Conservation (phyloP, 2,113 vertebrate species). For the Trichechus manatus region DNA sequence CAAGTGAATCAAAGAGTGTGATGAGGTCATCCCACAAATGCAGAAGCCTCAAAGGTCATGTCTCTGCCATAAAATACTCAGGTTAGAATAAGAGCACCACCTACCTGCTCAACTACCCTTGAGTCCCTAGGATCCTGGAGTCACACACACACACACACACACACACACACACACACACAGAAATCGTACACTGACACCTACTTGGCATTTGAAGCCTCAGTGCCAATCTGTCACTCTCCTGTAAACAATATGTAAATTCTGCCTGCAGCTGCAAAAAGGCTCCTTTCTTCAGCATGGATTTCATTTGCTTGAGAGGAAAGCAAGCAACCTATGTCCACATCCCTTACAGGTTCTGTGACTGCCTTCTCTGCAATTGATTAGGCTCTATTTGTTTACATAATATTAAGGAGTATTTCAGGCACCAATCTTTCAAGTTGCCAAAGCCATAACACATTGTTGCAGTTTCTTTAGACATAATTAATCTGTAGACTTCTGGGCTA, state of each 20-base stretch:
- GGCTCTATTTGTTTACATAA: conserved; percentile 76
- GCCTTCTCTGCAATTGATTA: conserved; percentile 56
- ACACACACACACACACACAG: not conserved
- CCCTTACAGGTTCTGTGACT: not conserved
- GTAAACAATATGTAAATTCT: conserved; percentile 11
- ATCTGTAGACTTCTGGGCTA: conserved; percentile 71
- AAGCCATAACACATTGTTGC: conserved; percentile 68
- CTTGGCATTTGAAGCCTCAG: conserved; percentile 17
- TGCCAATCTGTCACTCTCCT: not conserved
- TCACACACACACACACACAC: not conserved
- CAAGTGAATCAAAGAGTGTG: not conserved
- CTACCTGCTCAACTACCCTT: not conserved
- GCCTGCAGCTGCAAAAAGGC: not conserved
- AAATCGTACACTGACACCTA: not conserved
- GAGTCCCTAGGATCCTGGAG: not conserved
- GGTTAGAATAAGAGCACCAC: too few species aligned
- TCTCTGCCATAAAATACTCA: not conserved
- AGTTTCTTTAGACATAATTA: conserved; percentile 77
- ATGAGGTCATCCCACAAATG: not conserved
- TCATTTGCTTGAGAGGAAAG: conserved; percentile 61
- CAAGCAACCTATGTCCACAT: not conserved
- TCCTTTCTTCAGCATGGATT: conserved; percentile 2
- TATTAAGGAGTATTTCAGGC: conserved; percentile 75
- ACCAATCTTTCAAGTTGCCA: conserved; percentile 77
- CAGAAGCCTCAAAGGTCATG: not conserved